Evolutionary conservation across 2,797 vertebrate species (phyloP).

Genomic region (Leptodactylus fallax): DNA sequence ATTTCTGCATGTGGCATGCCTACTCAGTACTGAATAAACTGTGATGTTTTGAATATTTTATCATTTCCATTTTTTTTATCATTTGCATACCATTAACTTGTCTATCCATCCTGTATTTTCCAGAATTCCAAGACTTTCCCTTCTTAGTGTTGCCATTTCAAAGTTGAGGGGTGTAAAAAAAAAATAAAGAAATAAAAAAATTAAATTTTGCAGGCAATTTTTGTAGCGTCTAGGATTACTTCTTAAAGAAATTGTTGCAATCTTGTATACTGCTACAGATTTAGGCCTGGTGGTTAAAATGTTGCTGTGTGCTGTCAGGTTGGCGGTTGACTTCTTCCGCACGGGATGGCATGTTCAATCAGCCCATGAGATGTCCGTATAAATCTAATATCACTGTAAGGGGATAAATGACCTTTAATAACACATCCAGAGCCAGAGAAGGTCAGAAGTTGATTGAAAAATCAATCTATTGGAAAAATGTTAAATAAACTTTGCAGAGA

Average conservation of each 20-base stretch:
- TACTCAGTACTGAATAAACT: too few relatives aligned
- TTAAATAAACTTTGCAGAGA: slow-evolving; percentile 56
- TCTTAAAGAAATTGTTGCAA: neutral
- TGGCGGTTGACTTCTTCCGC: neutral
- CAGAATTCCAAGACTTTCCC: too few relatives aligned
- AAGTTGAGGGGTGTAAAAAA: too few relatives aligned
- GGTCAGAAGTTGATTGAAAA: slow-evolving; percentile 62
- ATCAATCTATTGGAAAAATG: slow-evolving; percentile 61
- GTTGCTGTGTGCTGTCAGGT: neutral
- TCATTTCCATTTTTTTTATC: too few relatives aligned
- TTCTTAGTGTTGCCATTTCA: too few relatives aligned
- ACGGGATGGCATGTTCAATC: slow-evolving; percentile 20
- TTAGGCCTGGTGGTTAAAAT: neutral
- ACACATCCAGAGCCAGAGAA: slow-evolving; percentile 48
- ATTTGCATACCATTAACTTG: too few relatives aligned
- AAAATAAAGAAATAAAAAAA: too few relatives aligned
- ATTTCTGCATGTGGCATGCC: too few relatives aligned
- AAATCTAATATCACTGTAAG: slow-evolving; percentile 41
- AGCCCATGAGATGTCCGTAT: slow-evolving; percentile 7
- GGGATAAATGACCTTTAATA: slow-evolving; percentile 60
- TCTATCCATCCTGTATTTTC: too few relatives aligned
- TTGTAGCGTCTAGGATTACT: too few relatives aligned
- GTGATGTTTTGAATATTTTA: too few relatives aligned
- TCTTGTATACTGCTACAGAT: neutral
- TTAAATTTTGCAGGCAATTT: neutral